Evolutionary conservation across 2,113 vertebrate genomes (phyloP).

Genomic region (Verasper variegatus): DNA sequence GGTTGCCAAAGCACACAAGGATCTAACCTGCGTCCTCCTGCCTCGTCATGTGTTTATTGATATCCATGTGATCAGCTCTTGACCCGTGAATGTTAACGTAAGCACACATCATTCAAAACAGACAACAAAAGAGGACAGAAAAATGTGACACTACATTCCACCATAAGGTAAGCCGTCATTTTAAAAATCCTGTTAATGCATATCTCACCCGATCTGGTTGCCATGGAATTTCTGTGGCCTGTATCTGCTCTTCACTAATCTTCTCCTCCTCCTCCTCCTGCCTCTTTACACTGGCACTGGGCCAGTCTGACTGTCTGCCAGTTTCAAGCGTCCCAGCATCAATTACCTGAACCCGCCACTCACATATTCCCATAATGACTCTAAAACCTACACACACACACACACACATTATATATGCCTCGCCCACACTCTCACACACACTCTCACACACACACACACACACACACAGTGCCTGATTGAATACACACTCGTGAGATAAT

Average conservation of each 20-base stretch:
- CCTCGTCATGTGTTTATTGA: neutral
- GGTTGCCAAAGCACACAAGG: too few species aligned
- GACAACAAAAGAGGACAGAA: neutral
- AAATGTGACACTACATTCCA: neutral
- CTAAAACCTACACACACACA: slow-evolving; percentile 31
- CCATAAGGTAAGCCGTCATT: slow-evolving; percentile 43
- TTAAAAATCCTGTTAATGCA: slow-evolving; percentile 25
- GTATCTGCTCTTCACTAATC: slow-evolving; percentile 53
- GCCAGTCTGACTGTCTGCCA: slow-evolving; percentile 66
- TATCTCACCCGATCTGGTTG: slow-evolving; percentile 41
- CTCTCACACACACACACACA: too few species aligned
- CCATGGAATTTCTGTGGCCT: slow-evolving; percentile 42
- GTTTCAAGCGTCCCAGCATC: slow-evolving; percentile 65
- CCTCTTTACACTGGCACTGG: slow-evolving; percentile 52
- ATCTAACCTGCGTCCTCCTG: neutral
- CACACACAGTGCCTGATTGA: slow-evolving; percentile 8
- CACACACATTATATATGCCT: too few species aligned
- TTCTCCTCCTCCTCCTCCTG: slow-evolving; percentile 14
- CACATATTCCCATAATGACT: slow-evolving; percentile 62
- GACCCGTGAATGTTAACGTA: neutral
- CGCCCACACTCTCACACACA: too few species aligned
- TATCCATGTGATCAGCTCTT: neutral
- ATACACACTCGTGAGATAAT: slow-evolving; percentile 26
- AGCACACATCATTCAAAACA: neutral
- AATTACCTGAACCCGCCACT: slow-evolving; percentile 66